Percentiles rank a stretch among this genome's conserved stretches.
These are phyloP conservation scores for Lucilia cuprina DNA, from an alignment of 1,140 invertebrate species.

Conservation along the genomic window DNA sequence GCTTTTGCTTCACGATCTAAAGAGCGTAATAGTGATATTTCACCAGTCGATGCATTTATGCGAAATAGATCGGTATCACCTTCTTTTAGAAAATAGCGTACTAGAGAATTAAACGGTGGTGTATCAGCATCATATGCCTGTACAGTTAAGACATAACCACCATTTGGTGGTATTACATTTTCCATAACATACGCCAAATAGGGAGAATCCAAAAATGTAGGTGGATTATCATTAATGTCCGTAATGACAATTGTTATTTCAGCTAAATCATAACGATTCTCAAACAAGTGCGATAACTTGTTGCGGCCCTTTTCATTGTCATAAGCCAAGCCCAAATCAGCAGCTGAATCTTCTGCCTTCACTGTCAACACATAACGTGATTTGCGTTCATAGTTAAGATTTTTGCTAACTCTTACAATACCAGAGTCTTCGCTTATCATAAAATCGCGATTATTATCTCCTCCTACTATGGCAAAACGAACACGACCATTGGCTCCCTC, in stretches of 20 bases:
- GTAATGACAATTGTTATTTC: conserved; percentile 73
- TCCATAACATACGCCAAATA: conserved; percentile 94
- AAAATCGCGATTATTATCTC: conserved; percentile 90
- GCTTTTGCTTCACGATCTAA: conserved; percentile 84
- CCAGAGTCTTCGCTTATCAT: conserved; percentile 90
- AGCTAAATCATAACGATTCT: conserved; percentile 71
- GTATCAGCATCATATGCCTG: conserved; percentile 89
- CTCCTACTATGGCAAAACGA: conserved; percentile 85
- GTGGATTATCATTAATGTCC: conserved; percentile 95
- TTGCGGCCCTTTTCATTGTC: conserved; percentile 16
- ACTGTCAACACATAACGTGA: conserved; percentile 83
- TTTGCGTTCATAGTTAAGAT: conserved; percentile 90
- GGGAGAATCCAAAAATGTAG: conserved; percentile 88
- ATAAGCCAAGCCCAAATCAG: conserved; percentile 58
- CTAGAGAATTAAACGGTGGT: conserved; percentile 86
- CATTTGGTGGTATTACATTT: conserved; percentile 80
- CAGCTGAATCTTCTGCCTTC: conserved; percentile 86
- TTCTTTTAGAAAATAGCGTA: conserved; percentile 91
- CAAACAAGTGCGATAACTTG: conserved; percentile 35
- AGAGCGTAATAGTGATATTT: conserved; percentile 80
- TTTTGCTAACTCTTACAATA: conserved; percentile 86
- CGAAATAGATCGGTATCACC: conserved; percentile 87
- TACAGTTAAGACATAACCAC: conserved; percentile 80
- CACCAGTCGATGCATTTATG: conserved; percentile 87
- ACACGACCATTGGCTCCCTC: conserved; percentile 87